These are phyloP conservation scores for Cylloceria caligata DNA, from an alignment of 2,888 invertebrate genomes.

Conservation along the genomic window DNA sequence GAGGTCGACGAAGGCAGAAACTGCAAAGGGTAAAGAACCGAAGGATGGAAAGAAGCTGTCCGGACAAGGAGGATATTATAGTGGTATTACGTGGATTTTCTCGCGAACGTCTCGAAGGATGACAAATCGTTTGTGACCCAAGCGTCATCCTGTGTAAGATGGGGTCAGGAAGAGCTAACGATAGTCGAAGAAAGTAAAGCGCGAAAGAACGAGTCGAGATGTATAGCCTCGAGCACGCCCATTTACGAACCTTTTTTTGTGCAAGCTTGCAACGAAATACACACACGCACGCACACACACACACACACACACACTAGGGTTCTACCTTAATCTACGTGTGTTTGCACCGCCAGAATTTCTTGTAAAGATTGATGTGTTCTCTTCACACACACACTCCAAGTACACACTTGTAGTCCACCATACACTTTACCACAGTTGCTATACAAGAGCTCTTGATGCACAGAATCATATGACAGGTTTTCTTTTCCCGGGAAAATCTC, in stretches of 20 bases:
- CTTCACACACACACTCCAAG: neutral
- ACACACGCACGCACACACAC: too few species aligned
- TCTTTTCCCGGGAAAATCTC: conserved; percentile 20
- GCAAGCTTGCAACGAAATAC: neutral
- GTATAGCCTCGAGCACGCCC: conserved; percentile 7
- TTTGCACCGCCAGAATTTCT: conserved; percentile 35
- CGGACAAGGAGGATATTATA: conserved; percentile 55
- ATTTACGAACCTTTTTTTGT: conserved; percentile 53
- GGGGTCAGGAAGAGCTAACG: conserved; percentile 29
- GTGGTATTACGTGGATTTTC: conserved; percentile 66
- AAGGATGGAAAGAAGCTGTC: conserved; percentile 40
- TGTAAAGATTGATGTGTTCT: conserved; percentile 44
- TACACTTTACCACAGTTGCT: conserved; percentile 11
- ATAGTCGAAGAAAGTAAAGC: conserved; percentile 27
- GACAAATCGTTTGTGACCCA: conserved; percentile 65
- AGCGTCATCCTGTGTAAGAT: conserved; percentile 32
- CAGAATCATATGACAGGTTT: conserved; percentile 30
- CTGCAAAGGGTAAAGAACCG: conserved; percentile 32
- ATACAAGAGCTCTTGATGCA: neutral
- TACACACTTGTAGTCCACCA: conserved; percentile 17
- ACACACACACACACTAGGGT: too few species aligned
- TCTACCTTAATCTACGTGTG: conserved; percentile 39
- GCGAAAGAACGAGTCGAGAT: neutral
- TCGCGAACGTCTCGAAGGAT: conserved; percentile 60
- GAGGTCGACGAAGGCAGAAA: conserved; percentile 32